Percentiles rank a stretch among this genome's conserved stretches.
Conservation (phyloP, 2,113 vertebrate genomes). For the Scartelaos histophorus region DNA sequence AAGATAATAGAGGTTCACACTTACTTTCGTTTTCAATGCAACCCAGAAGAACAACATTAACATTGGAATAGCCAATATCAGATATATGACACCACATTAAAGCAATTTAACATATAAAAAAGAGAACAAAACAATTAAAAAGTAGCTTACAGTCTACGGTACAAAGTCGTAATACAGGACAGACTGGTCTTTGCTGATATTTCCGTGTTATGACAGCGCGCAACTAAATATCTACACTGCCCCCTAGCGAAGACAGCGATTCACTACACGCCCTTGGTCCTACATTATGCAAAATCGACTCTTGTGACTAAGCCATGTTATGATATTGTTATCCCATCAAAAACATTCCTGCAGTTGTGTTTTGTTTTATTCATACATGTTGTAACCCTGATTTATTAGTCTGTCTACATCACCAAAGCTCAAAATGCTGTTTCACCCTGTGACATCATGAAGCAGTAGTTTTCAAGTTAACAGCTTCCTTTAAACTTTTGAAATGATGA, state of each 20-base stretch:
- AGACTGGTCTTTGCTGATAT: not conserved
- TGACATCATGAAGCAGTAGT: too few relatives aligned
- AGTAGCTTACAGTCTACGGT: not conserved
- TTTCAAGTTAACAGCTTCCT: too few relatives aligned
- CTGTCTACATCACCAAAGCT: too few relatives aligned
- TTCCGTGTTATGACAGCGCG: not conserved
- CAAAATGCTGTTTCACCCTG: too few relatives aligned
- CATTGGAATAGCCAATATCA: not conserved
- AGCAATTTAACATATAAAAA: not conserved
- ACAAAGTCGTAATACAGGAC: not conserved
- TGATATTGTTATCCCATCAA: too few relatives aligned
- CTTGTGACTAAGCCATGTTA: too few relatives aligned
- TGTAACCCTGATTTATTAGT: too few relatives aligned
- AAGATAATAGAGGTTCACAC: conserved; percentile 28
- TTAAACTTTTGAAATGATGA: too few relatives aligned
- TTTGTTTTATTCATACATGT: too few relatives aligned
- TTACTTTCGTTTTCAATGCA: conserved; percentile 54
- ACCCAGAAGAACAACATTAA: not conserved
- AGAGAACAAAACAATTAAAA: not conserved
- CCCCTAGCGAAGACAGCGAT: conserved; percentile 23
- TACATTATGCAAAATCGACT: too few relatives aligned
- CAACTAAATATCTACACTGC: not conserved
- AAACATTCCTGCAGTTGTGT: too few relatives aligned
- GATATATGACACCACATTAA: not conserved
- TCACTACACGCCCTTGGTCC: not conserved